Conservation (phyloP, 2,888 invertebrate species). For the Cordilura impudica region DNA sequence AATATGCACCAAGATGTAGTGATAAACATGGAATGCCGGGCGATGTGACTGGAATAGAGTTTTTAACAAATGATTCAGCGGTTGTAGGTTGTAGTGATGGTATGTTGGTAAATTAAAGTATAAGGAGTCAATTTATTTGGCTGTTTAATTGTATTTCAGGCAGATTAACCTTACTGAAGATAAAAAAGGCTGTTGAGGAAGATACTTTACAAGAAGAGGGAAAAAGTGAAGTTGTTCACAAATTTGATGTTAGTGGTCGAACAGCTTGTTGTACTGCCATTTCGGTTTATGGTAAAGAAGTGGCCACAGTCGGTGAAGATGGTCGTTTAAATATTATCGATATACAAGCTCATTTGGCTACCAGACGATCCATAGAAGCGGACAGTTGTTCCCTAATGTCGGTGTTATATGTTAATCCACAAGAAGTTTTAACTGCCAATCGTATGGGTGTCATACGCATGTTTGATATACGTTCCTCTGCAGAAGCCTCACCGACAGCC, state of each 20-base stretch:
- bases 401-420: constrained; percentile 85
- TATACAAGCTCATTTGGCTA: constrained; percentile 78
- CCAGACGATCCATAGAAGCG: constrained; percentile 80
- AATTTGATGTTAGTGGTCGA: constrained; percentile 79
- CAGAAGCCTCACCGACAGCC: constrained; percentile 82
- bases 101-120: constrained; percentile 71
- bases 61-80: constrained; percentile 83
- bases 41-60: constrained; percentile 90
- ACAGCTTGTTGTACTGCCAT: constrained; percentile 87
- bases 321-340: constrained; percentile 82
- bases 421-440: constrained; percentile 87
- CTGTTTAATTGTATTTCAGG: constrained; percentile 79
- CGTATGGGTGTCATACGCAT: constrained; percentile 93
- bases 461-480: constrained; percentile 87
- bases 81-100: constrained; percentile 85
- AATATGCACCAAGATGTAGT: constrained; percentile 82
- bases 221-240: constrained; percentile 84
- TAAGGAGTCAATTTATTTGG: background rate
- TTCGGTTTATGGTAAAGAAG: constrained; percentile 86
- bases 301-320: constrained; percentile 91
- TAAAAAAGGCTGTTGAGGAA: constrained; percentile 81
- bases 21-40: constrained; percentile 82
- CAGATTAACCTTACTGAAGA: constrained; percentile 82
- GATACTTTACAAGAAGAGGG: constrained; percentile 81
- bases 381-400: constrained; percentile 90